Percentiles rank a stretch among this genome's conserved stretches.
Conservation (phyloP, 1,140 invertebrate genomes). For the Ridgeia piscesae region DNA sequence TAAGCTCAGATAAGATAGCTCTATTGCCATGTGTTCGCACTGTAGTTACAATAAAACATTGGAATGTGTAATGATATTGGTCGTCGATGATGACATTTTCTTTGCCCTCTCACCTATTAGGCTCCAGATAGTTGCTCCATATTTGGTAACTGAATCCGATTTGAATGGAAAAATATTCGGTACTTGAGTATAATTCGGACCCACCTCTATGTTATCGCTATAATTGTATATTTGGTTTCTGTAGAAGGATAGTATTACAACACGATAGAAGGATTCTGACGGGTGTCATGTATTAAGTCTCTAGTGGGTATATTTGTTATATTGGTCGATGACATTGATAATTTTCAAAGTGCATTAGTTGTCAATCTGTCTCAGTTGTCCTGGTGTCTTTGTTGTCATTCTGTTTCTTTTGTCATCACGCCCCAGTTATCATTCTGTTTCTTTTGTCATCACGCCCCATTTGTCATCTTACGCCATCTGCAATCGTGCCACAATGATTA, state of each 20-base stretch:
- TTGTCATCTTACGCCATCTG: neutral
- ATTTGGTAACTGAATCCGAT: too few relatives aligned
- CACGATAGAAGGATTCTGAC: neutral
- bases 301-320: neutral
- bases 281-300: neutral
- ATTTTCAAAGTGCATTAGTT: neutral
- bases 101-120: too few relatives aligned
- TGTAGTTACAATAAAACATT: too few relatives aligned
- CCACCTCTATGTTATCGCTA: too few relatives aligned
- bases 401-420: neutral
- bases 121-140: too few relatives aligned
- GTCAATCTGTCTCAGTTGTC: neutral
- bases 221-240: too few relatives aligned
- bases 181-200: too few relatives aligned
- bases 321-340: neutral
- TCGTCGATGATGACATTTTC: too few relatives aligned
- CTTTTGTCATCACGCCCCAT: neutral
- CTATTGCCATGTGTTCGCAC: too few relatives aligned
- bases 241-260: neutral
- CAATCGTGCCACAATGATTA: neutral
- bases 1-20: too few relatives aligned
- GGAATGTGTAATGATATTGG: too few relatives aligned
- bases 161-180: too few relatives aligned
- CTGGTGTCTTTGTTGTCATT: neutral
- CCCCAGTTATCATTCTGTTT: neutral